Evolutionary conservation across 1,140 invertebrate species (phyloP), one percentile per base, ranked within the genome.

Genomic region (Argopecten irradians): DNA sequence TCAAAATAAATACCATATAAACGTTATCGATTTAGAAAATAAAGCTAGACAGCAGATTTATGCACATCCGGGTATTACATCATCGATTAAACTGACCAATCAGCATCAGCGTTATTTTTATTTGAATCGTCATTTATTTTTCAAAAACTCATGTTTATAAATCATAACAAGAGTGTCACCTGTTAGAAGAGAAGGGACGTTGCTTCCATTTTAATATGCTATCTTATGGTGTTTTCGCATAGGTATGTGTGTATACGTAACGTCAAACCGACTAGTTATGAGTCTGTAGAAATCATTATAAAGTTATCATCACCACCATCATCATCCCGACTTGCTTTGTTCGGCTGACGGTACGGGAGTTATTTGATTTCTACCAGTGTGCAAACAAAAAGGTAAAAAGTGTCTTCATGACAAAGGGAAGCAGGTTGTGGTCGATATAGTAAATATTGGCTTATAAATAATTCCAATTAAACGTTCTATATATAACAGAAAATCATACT

Each of bases 331-430:
- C 22, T n/a, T n/a, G 28, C 13, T 71, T 71, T 71, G 22, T 28
- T 71, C 22, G 22, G 22, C 13, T 71, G 55, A 11, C 8, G n/a
- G 2, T 71, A 28, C 13, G n/a, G 22, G 28, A 28, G 8, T n/a
- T 71, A 19, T 46, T 28, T 5, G 55, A 28, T 71, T 28, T 28
- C 22, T 11, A 71, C n/a, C 13, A 28, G n/a, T 28, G 22, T 71
- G 55, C n/a, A 71, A 71, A 71, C 55, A 71, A 71, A 71, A 71
- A 71, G n/a, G 55, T 71, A 71, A 71, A 71, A 8, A 28, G n/a
- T 5, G n/a, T 71, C 16, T 28, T 5, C 28, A 7, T 71, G 55
- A n/a, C n/a, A n/a, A n/a, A n/a, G n/a, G 8, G 16, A 8, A 71
- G n/a, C 16, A 71, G 55, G 55, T 71, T n/a, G 55, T 11, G n/a